These are phyloP conservation scores for Cyphomyrus discorhynchus DNA, from an alignment of 2,113 vertebrate genomes.

Conservation along the genomic window DNA sequence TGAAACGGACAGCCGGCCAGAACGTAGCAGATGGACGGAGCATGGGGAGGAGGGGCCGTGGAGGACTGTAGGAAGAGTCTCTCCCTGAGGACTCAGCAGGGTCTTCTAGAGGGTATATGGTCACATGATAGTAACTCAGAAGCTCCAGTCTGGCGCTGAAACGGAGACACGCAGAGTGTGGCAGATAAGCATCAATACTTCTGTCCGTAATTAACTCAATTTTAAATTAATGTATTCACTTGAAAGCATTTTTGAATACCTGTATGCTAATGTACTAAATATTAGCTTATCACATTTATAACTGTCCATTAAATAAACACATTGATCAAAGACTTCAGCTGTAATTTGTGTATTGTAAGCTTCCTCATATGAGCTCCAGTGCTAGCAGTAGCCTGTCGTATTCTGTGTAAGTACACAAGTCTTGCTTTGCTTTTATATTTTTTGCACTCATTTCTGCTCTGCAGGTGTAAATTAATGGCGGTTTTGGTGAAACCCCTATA, in stretches of 20 bases:
- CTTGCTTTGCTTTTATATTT: neutral
- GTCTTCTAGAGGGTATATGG: conserved; percentile 17
- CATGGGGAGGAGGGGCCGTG: neutral
- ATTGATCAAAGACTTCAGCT: neutral
- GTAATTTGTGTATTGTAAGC: neutral
- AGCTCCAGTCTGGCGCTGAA: neutral
- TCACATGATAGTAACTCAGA: neutral
- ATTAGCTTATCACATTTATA: neutral
- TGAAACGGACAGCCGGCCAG: conserved; percentile 7
- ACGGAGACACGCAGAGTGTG: neutral
- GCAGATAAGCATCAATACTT: neutral
- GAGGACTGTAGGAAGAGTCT: neutral
- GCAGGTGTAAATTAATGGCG: neutral
- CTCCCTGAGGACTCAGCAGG: neutral
- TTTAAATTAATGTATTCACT: neutral
- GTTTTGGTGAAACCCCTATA: neutral
- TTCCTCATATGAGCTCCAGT: neutral
- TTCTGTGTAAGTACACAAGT: neutral
- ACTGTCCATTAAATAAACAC: neutral
- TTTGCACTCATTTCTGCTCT: neutral
- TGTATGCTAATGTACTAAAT: neutral
- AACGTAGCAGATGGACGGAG: neutral
- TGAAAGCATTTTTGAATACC: neutral
- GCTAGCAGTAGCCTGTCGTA: neutral
- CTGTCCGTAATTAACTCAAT: neutral